Base-by-base conservation (phyloP, 1,140 invertebrate species). In the Hycleus phaleratus region DNA sequence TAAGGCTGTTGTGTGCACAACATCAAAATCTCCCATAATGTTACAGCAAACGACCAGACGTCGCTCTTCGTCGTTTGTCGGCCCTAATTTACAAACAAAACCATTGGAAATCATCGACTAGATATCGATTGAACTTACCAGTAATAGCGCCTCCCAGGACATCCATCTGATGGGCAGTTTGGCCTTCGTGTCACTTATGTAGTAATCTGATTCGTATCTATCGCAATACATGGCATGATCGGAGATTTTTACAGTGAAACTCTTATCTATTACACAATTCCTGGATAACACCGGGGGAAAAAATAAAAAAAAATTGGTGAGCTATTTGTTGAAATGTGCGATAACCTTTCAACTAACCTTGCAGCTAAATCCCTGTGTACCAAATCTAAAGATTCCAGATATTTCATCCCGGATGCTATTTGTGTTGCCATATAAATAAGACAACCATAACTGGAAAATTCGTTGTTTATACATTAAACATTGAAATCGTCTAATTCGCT, bases 201-300 rank as follows among this genome's bases (percentile, higher is more conserved):
- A 90, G 72, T 94, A 94, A 68, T 94, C 90, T 1, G 79, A 75
- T 48, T 89, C 83, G 71, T 91, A 94, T 60, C 88, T 81, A 62
- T 82, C 84, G 62, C 90, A 88, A 69, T 88, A 91, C 82, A 93
- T 91, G 2, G 90, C 91, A 73, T 93, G 91, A 75, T 92, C 90
- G 43, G 87, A 88, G 56, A 93, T 87, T 77, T 93, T 91, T 57
- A 93, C 84, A 32, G 81, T 80, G 65, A 86, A 87, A 62, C 84
- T 82, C 63, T 83, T 81, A 60, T 88, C 88, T 60, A 93, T 88
- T 55, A 94, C 79, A 73, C 90, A 93, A 78, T 93, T 93, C 66
- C 91, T 89, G 76, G 52, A 67, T 67, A 32, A 32, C 18, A 18
- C 18, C 18, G 18, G 18, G 1, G 18, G 18, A 1, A 18, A 18